phyloP scores from a whole-genome alignment of 2,113 vertebrate species.

The Gnathonemus longibarbis region DNA sequence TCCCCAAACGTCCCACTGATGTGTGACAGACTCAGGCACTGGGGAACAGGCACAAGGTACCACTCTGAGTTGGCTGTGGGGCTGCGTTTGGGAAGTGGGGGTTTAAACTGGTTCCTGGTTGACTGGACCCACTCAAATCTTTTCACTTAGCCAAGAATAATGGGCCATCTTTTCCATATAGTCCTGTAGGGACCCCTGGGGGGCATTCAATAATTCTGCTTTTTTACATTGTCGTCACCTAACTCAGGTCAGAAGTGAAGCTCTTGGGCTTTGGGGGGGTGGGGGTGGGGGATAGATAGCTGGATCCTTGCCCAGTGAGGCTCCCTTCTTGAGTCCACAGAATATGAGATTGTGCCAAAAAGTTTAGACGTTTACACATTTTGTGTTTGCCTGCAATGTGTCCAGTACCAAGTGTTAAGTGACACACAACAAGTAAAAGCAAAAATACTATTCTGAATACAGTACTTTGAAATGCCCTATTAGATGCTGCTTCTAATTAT shows the following conservation, averaged over 20 bases:
- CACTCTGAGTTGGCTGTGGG: not conserved
- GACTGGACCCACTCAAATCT: slow-evolving; percentile 13
- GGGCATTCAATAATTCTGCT: not conserved
- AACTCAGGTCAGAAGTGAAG: slow-evolving; percentile 3
- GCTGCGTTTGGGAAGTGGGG: not conserved
- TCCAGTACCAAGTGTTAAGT: not conserved
- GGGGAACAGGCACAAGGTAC: not conserved
- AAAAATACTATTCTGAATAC: not conserved
- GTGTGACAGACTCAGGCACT: not conserved
- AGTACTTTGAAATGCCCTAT: not conserved
- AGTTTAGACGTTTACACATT: not conserved
- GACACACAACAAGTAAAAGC: not conserved
- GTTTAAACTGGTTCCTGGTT: not conserved
- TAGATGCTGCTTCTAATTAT: not conserved
- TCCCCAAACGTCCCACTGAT: not conserved
- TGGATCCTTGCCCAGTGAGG: not conserved
- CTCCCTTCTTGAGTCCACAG: not conserved
- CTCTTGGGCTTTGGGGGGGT: not conserved
- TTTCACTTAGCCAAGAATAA: not conserved
- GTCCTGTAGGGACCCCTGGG: not conserved
- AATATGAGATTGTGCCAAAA: not conserved
- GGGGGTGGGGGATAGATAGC: not conserved
- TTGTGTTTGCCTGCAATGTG: not conserved
- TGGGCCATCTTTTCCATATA: not conserved
- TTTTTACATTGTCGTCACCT: not conserved